These are phyloP conservation scores for Argopecten irradians DNA, from an alignment of 1,140 invertebrate genomes.

Conservation along the genomic window DNA sequence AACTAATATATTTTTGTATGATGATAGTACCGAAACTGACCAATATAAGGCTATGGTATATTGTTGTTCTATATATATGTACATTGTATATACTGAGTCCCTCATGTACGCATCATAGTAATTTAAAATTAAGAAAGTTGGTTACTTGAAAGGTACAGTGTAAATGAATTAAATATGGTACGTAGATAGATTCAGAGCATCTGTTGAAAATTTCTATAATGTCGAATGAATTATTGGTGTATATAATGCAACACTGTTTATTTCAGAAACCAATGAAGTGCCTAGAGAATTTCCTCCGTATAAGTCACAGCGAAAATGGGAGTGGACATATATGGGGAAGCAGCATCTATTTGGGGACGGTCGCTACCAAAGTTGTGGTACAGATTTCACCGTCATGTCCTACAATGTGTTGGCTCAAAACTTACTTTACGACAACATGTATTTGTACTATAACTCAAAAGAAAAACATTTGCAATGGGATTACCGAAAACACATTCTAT, in stretches of 20 bases:
- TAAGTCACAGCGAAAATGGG: slow-evolving; percentile 40
- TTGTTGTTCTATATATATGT: too few species aligned
- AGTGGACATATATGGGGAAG: slow-evolving; percentile 44
- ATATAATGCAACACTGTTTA: neutral
- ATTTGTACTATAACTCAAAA: slow-evolving; percentile 85
- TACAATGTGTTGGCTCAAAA: slow-evolving; percentile 94
- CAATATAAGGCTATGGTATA: too few species aligned
- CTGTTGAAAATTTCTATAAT: neutral
- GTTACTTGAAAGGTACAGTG: too few species aligned
- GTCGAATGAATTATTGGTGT: neutral
- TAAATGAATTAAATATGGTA: too few species aligned
- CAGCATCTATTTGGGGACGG: neutral
- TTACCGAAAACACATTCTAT: slow-evolving; percentile 82
- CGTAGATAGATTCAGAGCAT: too few species aligned
- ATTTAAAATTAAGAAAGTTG: too few species aligned
- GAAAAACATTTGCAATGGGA: slow-evolving; percentile 84
- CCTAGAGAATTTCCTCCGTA: neutral
- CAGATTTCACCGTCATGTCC: slow-evolving; percentile 67
- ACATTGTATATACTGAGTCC: too few species aligned
- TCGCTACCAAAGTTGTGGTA: slow-evolving; percentile 27
- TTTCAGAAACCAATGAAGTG: neutral
- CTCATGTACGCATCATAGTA: too few species aligned
- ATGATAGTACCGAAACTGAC: too few species aligned
- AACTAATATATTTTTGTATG: too few species aligned
- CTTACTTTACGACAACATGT: slow-evolving; percentile 85